These are phyloP conservation scores for Diplodus puntazzo DNA, from an alignment of 2,797 vertebrate species.

Conservation along the genomic window DNA sequence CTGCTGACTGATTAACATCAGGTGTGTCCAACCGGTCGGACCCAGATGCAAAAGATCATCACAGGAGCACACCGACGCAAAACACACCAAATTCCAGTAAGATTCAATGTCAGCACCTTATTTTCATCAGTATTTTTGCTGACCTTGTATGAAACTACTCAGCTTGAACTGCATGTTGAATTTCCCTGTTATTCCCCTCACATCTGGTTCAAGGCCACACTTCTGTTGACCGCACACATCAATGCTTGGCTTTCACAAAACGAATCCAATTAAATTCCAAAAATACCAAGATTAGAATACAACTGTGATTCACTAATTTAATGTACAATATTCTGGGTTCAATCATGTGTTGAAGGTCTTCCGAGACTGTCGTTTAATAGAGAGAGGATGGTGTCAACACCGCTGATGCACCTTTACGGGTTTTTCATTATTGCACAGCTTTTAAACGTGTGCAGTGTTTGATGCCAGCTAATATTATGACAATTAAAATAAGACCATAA, in stretches of 20 bases:
- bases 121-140: neutral
- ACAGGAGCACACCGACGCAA: neutral
- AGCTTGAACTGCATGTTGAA: neutral
- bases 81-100: neutral
- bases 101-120: neutral
- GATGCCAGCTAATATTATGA: neutral
- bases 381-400: neutral
- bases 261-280: neutral
- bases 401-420: neutral
- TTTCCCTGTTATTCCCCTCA: slow-evolving; percentile 16
- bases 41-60: neutral
- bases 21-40: neutral
- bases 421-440: neutral
- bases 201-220: neutral
- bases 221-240: neutral
- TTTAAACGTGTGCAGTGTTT: neutral
- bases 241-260: slow-evolving; percentile 1
- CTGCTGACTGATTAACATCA: neutral
- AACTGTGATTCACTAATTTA: too few species aligned
- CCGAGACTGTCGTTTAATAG: neutral
- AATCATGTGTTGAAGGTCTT: neutral
- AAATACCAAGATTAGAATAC: neutral
- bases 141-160: neutral
- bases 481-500: too few species aligned
- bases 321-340: neutral